These are phyloP conservation scores for Drosophila ezoana DNA, from an alignment of 2,888 invertebrate genomes.

Conservation along the genomic window DNA sequence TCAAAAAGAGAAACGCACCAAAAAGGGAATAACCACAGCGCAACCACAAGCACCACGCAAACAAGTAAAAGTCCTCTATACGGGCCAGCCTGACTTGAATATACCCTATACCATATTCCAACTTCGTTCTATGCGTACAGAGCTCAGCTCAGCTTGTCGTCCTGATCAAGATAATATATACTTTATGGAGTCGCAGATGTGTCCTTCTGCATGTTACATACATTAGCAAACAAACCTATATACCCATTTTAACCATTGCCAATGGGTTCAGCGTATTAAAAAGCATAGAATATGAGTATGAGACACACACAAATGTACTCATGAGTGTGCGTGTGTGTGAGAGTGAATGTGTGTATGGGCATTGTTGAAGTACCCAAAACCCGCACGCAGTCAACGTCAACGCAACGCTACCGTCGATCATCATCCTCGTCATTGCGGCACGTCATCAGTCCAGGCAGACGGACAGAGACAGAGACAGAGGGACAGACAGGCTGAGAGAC, in stretches of 20 bases:
- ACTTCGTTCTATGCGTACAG: too few relatives aligned
- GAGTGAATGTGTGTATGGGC: not conserved
- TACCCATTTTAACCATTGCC: too few relatives aligned
- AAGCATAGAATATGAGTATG: constrained; percentile 51
- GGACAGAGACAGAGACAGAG: not conserved
- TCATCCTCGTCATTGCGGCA: constrained; percentile 60
- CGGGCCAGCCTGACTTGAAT: too few relatives aligned
- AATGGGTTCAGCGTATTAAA: not conserved
- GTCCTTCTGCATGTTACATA: too few relatives aligned
- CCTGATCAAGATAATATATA: too few relatives aligned
- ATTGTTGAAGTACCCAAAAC: constrained; percentile 51
- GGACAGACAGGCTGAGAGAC: constrained; percentile 22
- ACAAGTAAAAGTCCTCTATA: constrained; percentile 20
- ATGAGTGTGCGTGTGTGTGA: constrained; percentile 6
- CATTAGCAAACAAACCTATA: too few relatives aligned
- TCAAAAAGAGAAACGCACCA: constrained; percentile 22
- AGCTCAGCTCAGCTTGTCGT: too few relatives aligned
- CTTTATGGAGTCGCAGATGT: too few relatives aligned
- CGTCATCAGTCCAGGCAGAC: constrained; percentile 49
- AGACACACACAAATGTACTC: constrained; percentile 18
- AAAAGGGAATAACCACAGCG: constrained; percentile 55
- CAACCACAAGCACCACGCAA: constrained; percentile 10
- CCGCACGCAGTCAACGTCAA: constrained; percentile 69
- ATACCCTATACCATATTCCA: too few relatives aligned
- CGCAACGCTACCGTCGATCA: constrained; percentile 77